These are phyloP conservation scores for Heptranchias perlo DNA, from an alignment of 2,113 vertebrate genomes.

Conservation along the genomic window DNA sequence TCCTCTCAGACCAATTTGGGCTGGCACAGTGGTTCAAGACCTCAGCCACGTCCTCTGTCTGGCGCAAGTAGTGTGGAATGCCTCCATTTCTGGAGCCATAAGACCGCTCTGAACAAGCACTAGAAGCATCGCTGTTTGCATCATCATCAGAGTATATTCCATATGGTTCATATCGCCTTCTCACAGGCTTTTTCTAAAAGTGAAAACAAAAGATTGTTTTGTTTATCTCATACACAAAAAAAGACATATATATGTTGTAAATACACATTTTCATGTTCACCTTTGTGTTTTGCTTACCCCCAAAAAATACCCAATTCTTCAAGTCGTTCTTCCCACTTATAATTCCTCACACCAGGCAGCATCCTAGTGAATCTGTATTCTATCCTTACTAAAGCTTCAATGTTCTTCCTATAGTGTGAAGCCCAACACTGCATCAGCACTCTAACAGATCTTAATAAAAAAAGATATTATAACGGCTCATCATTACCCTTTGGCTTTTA, in stretches of 20 bases:
- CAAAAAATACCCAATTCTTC: no score
- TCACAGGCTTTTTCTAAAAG: conserved; percentile 79
- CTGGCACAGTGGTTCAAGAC: conserved; percentile 97
- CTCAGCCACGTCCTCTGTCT: conserved; percentile 92
- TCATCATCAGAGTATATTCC: conserved; percentile 96
- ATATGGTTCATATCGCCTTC: conserved; percentile 85
- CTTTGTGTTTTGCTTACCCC: neutral
- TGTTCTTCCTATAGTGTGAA: neutral
- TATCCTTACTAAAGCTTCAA: neutral
- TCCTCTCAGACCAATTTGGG: conserved; percentile 97
- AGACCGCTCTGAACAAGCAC: conserved; percentile 91
- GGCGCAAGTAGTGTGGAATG: conserved; percentile 88
- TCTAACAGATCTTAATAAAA: neutral
- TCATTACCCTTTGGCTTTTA: neutral
- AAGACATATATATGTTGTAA: neutral
- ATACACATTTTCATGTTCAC: neutral
- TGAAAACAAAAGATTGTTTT: neutral
- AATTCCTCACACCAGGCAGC: neutral
- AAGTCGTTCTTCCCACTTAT: neutral
- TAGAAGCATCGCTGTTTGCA: conserved; percentile 92
- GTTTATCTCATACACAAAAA: neutral
- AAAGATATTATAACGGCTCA: neutral
- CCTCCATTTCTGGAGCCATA: conserved; percentile 87
- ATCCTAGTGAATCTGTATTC: neutral
- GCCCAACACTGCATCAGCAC: neutral